phyloP scores from a whole-genome alignment of 2,888 invertebrate species.

The Tineola bisselliella region DNA sequence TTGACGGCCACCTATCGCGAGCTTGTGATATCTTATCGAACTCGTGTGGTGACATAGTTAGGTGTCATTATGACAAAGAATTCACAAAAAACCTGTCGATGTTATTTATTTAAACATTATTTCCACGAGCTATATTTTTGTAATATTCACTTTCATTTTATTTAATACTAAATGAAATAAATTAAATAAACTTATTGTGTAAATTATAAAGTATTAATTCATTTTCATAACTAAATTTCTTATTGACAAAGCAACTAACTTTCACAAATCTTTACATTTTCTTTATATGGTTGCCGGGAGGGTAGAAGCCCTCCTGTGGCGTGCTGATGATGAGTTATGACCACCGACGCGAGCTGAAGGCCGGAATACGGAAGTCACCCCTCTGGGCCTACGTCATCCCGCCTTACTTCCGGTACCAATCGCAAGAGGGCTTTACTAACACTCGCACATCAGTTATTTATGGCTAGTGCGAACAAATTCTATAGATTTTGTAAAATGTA shows the following conservation, averaged over 20 bases:
- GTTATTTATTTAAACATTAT: not conserved
- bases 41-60: slow-evolving; percentile 19
- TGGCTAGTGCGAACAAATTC: not conserved
- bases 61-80: slow-evolving; percentile 10
- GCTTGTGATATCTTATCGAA: slow-evolving; percentile 20
- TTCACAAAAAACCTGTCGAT: not conserved
- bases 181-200: too few relatives aligned
- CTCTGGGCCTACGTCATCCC: slow-evolving; percentile 35
- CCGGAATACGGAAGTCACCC: slow-evolving; percentile 54
- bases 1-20: slow-evolving; percentile 32
- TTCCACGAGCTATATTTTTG: not conserved
- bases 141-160: too few relatives aligned
- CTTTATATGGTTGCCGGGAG: slow-evolving; percentile 45
- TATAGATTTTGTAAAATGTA: not conserved
- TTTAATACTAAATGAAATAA: too few relatives aligned
- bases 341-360: slow-evolving; percentile 21
- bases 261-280: slow-evolving; percentile 41
- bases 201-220: not conserved
- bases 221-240: not conserved
- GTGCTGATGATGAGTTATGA: slow-evolving; percentile 64
- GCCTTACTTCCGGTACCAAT: slow-evolving; percentile 61
- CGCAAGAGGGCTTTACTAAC: slow-evolving; percentile 30
- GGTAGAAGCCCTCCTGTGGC: slow-evolving; percentile 43
- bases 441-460: not conserved
- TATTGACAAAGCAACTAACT: slow-evolving; percentile 2